Conservation (phyloP, 2,888 invertebrate species). For the Poecilus cupreus region DNA sequence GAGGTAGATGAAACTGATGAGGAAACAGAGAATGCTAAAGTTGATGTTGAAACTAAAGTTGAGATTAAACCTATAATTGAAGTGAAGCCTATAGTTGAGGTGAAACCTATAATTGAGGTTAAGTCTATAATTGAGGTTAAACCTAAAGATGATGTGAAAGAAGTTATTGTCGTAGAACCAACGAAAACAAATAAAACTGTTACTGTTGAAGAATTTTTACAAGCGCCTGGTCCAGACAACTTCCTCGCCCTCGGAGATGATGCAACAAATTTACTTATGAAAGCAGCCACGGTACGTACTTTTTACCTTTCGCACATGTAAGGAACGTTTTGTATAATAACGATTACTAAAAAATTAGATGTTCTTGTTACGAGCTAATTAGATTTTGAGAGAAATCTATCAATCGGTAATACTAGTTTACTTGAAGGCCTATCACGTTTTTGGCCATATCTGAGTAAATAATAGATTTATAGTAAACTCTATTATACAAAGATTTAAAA, state of each 20-base stretch:
- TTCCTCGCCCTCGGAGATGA: slow-evolving; percentile 73
- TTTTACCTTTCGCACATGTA: neutral
- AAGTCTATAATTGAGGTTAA: slow-evolving; percentile 37
- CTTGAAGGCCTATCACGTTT: too few species aligned
- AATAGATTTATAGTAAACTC: too few species aligned
- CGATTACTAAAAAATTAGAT: too few species aligned
- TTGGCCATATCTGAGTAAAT: too few species aligned
- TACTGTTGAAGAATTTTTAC: slow-evolving; percentile 73
- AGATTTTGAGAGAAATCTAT: too few species aligned
- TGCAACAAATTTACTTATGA: slow-evolving; percentile 63
- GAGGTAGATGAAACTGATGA: slow-evolving; percentile 63
- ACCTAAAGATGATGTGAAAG: slow-evolving; percentile 69
- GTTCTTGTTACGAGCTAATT: too few species aligned
- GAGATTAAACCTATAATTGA: too few species aligned
- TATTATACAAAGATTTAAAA: too few species aligned
- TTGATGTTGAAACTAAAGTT: slow-evolving; percentile 30
- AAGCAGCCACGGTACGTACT: slow-evolving; percentile 31
- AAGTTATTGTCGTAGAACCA: neutral
- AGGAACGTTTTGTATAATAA: slow-evolving; percentile 29
- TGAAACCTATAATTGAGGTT: too few species aligned
- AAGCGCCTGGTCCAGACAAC: slow-evolving; percentile 72
- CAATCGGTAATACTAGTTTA: too few species aligned
- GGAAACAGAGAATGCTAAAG: slow-evolving; percentile 57
- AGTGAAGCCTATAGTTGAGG: too few species aligned
- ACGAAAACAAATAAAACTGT: slow-evolving; percentile 62